Percentiles rank a stretch among this genome's conserved stretches.
Evolutionary conservation across 2,797 vertebrate genomes (phyloP).

Genomic region (Myotis planiceps): DNA sequence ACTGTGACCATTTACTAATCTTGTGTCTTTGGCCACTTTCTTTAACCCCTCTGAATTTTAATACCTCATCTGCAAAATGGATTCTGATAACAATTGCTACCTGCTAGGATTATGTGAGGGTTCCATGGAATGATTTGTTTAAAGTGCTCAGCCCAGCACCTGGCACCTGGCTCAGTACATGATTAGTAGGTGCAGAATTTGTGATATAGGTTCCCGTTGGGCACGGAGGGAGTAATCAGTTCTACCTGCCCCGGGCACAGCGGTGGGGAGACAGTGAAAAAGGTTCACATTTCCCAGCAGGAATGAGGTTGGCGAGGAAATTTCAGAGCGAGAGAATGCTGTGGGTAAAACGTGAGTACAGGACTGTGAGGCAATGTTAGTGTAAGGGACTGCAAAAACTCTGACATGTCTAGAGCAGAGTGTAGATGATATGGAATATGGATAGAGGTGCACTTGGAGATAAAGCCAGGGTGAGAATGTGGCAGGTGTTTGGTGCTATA

Average conservation of each 20-base stretch:
- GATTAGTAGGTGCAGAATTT: not conserved
- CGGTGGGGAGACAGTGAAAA: not conserved
- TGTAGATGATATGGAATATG: not conserved
- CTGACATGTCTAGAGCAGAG: not conserved
- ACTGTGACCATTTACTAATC: not conserved
- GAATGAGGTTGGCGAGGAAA: not conserved
- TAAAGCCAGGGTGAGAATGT: not conserved
- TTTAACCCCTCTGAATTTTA: not conserved
- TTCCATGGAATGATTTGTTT: not conserved
- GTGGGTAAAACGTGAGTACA: not conserved
- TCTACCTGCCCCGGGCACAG: not conserved
- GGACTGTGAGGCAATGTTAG: not conserved
- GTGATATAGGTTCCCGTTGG: not conserved
- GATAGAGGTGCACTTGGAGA: not conserved
- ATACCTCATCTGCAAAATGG: not conserved
- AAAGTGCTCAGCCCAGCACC: not conserved
- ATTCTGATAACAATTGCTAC: not conserved
- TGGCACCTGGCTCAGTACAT: not conserved
- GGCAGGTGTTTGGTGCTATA: not conserved
- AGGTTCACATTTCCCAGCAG: not conserved
- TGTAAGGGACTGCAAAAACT: not conserved
- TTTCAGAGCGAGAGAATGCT: not conserved
- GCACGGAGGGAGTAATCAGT: not conserved
- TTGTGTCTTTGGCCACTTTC: not conserved
- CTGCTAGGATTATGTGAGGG: not conserved